A percentile compares a stretch with the other conserved stretches of the same genome.
Evolutionary conservation across 2,888 invertebrate genomes (phyloP).

Genomic region (Lagria hirta): DNA sequence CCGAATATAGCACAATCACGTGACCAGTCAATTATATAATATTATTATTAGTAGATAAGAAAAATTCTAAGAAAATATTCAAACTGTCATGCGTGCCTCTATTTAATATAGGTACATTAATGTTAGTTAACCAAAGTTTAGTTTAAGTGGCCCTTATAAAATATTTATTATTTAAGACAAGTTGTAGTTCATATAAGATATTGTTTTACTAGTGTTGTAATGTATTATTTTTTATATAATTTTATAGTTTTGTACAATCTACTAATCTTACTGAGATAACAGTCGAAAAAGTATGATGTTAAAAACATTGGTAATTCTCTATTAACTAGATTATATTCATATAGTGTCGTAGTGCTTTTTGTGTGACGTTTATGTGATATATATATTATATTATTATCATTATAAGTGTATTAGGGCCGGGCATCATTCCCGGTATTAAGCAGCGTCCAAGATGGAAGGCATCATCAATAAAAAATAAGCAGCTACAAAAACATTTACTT

Average conservation of each 20-base stretch:
- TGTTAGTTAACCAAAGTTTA: constrained; percentile 51
- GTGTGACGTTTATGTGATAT: constrained; percentile 59
- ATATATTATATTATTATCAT: constrained; percentile 49
- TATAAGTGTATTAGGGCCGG: constrained; percentile 39
- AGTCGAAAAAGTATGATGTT: constrained; percentile 44
- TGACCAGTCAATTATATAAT: constrained; percentile 29
- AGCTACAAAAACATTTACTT: constrained; percentile 16
- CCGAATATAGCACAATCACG: constrained; percentile 35
- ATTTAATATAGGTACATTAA: constrained; percentile 45
- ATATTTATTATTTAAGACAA: constrained; percentile 47
- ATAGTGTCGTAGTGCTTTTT: constrained; percentile 56
- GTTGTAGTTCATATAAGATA: constrained; percentile 42
- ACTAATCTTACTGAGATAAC: constrained; percentile 43
- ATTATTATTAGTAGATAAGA: constrained; percentile 24
- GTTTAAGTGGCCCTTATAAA: constrained; percentile 34
- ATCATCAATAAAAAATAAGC: constrained; percentile 15
- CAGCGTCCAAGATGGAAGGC: constrained; percentile 21
- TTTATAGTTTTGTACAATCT: constrained; percentile 50
- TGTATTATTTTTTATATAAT: constrained; percentile 51
- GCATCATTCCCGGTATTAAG: constrained; percentile 9
- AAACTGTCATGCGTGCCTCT: constrained; percentile 6
- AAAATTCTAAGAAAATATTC: constrained; percentile 3
- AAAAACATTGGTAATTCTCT: constrained; percentile 45
- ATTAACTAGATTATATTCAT: constrained; percentile 50
- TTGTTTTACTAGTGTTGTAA: constrained; percentile 42